phyloP scores from a whole-genome alignment of 2,888 invertebrate genomes.

The Torymus auratus region DNA sequence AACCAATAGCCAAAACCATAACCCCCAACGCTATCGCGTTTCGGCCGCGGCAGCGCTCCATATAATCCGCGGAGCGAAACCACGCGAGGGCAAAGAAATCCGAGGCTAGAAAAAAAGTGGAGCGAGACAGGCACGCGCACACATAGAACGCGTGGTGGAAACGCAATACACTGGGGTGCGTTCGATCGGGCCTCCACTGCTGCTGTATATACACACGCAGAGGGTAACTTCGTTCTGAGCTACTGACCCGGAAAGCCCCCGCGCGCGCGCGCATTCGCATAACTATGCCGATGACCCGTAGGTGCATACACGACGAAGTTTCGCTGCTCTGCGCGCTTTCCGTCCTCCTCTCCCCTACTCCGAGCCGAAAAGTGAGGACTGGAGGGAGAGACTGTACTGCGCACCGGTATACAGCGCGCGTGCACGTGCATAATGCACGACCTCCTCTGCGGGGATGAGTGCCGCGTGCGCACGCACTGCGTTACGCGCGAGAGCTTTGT shows the following conservation, averaged over 20 bases:
- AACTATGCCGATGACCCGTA: conserved; percentile 35
- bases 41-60: too few species aligned
- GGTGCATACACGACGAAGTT: background rate
- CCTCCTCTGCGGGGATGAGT: background rate
- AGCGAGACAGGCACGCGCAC: too few species aligned
- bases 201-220: too few species aligned
- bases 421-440: conserved; percentile 42
- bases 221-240: conserved; percentile 3
- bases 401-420: conserved; percentile 16
- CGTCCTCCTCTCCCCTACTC: background rate
- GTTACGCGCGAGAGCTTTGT: too few species aligned
- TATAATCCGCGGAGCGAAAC: too few species aligned
- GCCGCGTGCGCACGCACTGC: too few species aligned
- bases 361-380: too few species aligned
- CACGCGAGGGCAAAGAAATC: background rate
- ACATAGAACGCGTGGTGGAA: background rate
- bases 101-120: too few species aligned
- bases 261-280: background rate
- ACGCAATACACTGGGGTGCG: background rate
- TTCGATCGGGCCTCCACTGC: background rate
- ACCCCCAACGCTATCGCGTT: too few species aligned
- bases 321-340: background rate
- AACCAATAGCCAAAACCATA: too few species aligned
- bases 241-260: conserved; percentile 38
- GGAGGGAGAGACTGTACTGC: background rate